phyloP scores from a whole-genome alignment of 1,140 invertebrate species.

The Sycobia sp. region DNA sequence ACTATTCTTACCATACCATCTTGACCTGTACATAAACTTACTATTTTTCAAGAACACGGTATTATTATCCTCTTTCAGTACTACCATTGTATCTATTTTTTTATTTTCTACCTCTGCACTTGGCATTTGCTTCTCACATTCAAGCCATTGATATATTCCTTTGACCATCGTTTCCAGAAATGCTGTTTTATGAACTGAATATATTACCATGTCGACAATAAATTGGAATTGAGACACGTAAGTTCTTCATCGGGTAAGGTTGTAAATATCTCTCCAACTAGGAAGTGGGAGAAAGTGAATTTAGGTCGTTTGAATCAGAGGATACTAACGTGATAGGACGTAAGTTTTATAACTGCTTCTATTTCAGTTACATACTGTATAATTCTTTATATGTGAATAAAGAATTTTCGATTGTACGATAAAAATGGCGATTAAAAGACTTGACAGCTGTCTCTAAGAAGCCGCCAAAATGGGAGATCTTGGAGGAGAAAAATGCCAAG shows the following conservation, averaged over 20 bases:
- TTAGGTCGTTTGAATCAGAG: slow-evolving; percentile 1
- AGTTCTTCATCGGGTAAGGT: neutral
- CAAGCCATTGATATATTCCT: too few relatives aligned
- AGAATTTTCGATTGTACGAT: too few relatives aligned
- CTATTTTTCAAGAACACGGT: too few relatives aligned
- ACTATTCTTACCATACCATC: too few relatives aligned
- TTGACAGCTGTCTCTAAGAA: neutral
- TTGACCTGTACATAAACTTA: too few relatives aligned
- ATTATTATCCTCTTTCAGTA: too few relatives aligned
- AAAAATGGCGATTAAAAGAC: neutral
- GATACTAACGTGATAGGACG: neutral
- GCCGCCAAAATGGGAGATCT: neutral
- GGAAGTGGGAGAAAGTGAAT: neutral
- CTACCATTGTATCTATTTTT: too few relatives aligned
- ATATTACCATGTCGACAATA: too few relatives aligned
- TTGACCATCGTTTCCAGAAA: slow-evolving; percentile 10
- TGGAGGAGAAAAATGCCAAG: neutral
- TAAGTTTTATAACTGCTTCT: neutral
- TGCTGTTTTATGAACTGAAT: neutral
- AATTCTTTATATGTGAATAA: too few relatives aligned
- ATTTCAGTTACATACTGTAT: too few relatives aligned
- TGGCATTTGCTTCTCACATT: neutral
- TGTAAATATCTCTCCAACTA: neutral
- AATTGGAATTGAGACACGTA: neutral
- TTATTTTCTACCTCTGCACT: too few relatives aligned